A percentile compares a stretch with the other conserved stretches of the same genome.
phyloP scores from a whole-genome alignment of 1,140 invertebrate genomes.

The Amyelois transitella region DNA sequence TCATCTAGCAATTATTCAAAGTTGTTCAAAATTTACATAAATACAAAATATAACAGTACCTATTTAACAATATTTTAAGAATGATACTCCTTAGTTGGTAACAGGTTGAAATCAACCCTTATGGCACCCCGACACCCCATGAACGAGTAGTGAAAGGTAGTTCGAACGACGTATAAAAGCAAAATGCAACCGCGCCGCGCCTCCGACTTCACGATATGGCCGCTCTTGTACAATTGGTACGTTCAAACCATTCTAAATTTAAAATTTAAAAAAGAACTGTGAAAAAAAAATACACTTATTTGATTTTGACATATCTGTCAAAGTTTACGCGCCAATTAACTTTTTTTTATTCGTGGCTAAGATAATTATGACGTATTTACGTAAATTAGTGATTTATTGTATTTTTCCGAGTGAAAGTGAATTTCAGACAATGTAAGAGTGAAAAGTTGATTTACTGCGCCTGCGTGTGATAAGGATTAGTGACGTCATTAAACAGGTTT shows the following conservation, averaged over 20 bases:
- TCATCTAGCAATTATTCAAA: neutral
- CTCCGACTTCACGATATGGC: slow-evolving; percentile 62
- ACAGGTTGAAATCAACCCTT: neutral
- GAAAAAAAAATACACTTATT: slow-evolving; percentile 3
- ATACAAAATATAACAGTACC: neutral
- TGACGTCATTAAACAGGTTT: slow-evolving; percentile 29
- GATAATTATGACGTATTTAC: no score
- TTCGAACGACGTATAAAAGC: slow-evolving; percentile 50
- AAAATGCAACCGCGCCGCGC: slow-evolving; percentile 42
- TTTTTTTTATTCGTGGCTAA: slow-evolving; percentile 7
- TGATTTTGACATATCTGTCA: no score
- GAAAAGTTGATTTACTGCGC: neutral
- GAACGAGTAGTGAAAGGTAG: slow-evolving; percentile 56
- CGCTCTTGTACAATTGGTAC: slow-evolving; percentile 60
- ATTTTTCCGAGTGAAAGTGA: neutral
- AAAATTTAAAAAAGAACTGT: slow-evolving; percentile 9
- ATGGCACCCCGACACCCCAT: neutral
- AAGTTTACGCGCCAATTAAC: slow-evolving; percentile 4
- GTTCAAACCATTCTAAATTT: slow-evolving; percentile 35
- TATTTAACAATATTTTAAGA: neutral
- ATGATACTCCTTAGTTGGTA: no score
- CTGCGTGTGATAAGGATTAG: slow-evolving; percentile 18
- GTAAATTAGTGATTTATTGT: neutral
- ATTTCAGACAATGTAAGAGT: neutral
- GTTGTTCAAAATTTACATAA: neutral